Conservation (phyloP, 2,797 vertebrate species). For the Tadarida brasiliensis region DNA sequence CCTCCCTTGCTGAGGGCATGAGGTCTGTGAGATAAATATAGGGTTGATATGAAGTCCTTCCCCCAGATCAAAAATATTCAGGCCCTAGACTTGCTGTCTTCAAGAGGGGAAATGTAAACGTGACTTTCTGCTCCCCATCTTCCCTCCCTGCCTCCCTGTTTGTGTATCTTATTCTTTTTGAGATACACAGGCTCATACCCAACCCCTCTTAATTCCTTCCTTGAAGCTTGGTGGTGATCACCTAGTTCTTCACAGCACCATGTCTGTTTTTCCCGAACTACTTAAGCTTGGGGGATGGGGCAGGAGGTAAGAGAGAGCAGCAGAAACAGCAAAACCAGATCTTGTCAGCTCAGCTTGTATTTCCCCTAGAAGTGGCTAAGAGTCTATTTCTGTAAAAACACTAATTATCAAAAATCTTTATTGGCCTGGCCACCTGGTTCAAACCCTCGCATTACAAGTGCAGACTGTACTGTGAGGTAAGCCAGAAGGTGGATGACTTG, state of each 20-base stretch:
- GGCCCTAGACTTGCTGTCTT: not conserved
- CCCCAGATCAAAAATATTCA: not conserved
- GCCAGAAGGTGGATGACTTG: not conserved
- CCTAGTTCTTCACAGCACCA: not conserved
- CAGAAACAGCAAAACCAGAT: not conserved
- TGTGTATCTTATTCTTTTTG: not conserved
- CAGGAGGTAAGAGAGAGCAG: not conserved
- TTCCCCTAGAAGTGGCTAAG: not conserved
- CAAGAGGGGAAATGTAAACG: not conserved
- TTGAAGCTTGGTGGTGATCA: not conserved
- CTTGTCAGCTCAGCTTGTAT: not conserved
- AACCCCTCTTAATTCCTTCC: not conserved
- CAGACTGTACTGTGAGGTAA: not conserved
- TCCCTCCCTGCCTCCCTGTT: not conserved
- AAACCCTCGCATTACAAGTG: not conserved
- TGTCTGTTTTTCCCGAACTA: not conserved
- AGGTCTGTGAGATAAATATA: not conserved
- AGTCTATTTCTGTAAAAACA: slow-evolving; percentile 24
- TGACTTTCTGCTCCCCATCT: not conserved
- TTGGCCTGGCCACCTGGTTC: not conserved
- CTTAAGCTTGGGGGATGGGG: not conserved
- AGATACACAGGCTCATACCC: not conserved
- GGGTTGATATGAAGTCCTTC: not conserved
- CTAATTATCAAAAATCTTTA: not conserved
- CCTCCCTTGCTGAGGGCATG: not conserved